phyloP scores from a whole-genome alignment of 2,888 invertebrate genomes.

The Erannis defoliaria region DNA sequence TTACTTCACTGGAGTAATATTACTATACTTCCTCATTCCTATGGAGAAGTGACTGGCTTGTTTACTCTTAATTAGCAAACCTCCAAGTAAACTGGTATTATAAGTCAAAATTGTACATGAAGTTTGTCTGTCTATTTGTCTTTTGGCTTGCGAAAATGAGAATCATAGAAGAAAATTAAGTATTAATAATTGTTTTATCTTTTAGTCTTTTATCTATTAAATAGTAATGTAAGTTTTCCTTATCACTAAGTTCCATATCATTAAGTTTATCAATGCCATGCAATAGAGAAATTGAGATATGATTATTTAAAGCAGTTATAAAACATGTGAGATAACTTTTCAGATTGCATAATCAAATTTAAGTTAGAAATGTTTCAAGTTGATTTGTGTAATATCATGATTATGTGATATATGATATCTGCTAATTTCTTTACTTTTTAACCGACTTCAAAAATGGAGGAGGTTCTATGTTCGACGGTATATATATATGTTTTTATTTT shows the following conservation, averaged over 20 bases:
- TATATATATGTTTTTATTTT: no score
- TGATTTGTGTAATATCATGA: constrained; percentile 8
- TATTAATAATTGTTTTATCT: background rate
- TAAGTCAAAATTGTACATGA: no score
- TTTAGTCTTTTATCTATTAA: background rate
- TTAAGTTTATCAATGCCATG: constrained; percentile 28
- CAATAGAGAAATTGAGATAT: constrained; percentile 36
- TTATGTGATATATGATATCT: no score
- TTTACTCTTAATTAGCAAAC: no score
- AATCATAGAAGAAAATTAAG: background rate
- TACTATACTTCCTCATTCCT: no score
- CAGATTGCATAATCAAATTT: constrained; percentile 7
- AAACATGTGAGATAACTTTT: constrained; percentile 16
- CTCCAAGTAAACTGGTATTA: background rate
- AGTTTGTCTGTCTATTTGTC: background rate
- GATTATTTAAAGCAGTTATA: constrained; percentile 8
- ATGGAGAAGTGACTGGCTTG: no score
- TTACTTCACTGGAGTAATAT: no score
- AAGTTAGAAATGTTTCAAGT: constrained; percentile 5
- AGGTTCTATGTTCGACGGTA: no score
- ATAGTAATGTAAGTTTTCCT: background rate
- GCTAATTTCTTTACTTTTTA: no score
- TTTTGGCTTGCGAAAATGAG: background rate
- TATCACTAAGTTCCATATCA: constrained; percentile 13
- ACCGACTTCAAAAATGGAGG: no score